Base-by-base conservation (phyloP, 2,113 vertebrate genomes). In the Siniperca chuatsi region DNA sequence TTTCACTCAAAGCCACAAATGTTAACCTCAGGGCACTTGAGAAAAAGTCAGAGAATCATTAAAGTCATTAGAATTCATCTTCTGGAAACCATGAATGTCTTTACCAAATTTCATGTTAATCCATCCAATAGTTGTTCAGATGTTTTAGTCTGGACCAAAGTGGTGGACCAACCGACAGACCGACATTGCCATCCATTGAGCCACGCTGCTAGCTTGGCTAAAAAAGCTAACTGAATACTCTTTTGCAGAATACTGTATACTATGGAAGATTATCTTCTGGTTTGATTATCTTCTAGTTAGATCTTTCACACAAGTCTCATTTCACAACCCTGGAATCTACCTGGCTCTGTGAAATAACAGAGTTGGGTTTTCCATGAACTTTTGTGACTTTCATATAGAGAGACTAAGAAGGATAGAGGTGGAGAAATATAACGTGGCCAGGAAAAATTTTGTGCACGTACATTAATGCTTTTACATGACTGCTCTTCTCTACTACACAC, bases 251-350 rank as follows among this genome's bases (percentile, higher is more conserved):
- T 37, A 37, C 0, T 61, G 15, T 16, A 33, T 60, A 58, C 18
- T 54, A 6, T 44, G 10, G 23, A 18, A 23, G 13, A 57, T 46
- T 54, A 44, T 44, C 37, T 55, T 69, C 33, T 33, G 12, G 33
- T 48, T 15, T 9, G 42, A 44, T 48, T 61, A 33, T 42, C n/a
- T 54, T 68, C 29, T 21, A 8, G 33, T 61, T 20, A 15, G 8
- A 71, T 75, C 16, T 67, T 46, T 57, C 37, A 35, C 15, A 16
- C 8, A 58, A 75, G 35, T 69, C 65, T 65, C 1, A 70, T 81
- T 40, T 58, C 58, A 66, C 44, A 79, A 85, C 35, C 2, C 13
- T 75, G 48, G 48, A 74, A 54, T 81, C 68, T 60, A 54, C 69
- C 70, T 55, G 50, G n/a, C 64, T 48, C 29, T 54, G 67, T 61